A percentile compares a stretch with the other conserved stretches of the same genome.
phyloP scores from a whole-genome alignment of 2,888 invertebrate species.

The Stictocephala bisonia region DNA sequence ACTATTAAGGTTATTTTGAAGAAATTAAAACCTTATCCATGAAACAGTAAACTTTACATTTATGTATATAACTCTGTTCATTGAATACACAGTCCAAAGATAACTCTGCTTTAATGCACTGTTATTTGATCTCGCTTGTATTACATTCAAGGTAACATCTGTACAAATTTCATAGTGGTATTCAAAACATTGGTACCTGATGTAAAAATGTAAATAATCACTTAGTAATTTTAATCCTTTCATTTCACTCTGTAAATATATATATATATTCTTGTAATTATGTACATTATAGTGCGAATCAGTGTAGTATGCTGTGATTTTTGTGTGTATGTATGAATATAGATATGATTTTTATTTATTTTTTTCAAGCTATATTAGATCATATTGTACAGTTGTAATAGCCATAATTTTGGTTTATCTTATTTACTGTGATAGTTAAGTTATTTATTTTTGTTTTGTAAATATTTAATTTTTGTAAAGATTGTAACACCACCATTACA shows the following conservation, averaged over 20 bases:
- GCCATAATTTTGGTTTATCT: conserved; percentile 36
- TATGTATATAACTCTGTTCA: no score
- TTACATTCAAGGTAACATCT: background rate
- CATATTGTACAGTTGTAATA: conserved; percentile 12
- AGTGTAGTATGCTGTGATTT: background rate
- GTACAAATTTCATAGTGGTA: background rate
- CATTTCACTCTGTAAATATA: background rate
- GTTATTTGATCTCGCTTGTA: conserved; percentile 10
- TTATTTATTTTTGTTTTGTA: conserved; percentile 37
- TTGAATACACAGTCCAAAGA: background rate
- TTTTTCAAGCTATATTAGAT: background rate
- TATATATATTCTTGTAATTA: conserved; percentile 19
- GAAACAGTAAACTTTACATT: no score
- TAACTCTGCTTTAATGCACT: background rate
- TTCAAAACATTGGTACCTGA: conserved; percentile 22
- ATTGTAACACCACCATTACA: conserved; percentile 23
- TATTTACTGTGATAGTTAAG: conserved; percentile 42
- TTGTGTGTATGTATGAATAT: background rate
- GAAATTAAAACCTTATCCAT: no score
- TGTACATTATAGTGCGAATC: background rate
- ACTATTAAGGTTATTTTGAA: no score
- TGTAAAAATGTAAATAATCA: conserved; percentile 26
- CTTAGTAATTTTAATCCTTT: background rate
- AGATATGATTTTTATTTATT: background rate
- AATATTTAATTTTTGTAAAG: conserved; percentile 29